Percentiles rank a stretch among this genome's conserved stretches.
phyloP scores from a whole-genome alignment of 2,113 vertebrate genomes.

The Entelurus aequoreus region DNA sequence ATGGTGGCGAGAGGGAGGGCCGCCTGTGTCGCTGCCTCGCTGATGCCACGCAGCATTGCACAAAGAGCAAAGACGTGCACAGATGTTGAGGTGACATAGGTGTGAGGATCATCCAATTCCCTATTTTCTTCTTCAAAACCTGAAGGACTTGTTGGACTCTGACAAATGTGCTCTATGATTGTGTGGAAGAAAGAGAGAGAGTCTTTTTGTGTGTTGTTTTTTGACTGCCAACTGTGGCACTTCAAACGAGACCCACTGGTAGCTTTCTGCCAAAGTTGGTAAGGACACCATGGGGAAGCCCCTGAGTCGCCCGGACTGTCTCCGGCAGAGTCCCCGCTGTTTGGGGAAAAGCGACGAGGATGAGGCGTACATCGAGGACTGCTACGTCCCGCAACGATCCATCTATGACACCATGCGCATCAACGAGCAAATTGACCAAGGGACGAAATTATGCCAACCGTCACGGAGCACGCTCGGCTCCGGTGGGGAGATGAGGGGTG shows the following conservation, averaged over 20 bases:
- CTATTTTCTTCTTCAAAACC: conserved; percentile 35
- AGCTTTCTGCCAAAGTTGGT: conserved; percentile 14
- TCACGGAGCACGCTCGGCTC: conserved; percentile 88
- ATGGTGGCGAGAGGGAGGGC: conserved; percentile 59
- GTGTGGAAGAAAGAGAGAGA: conserved; percentile 22
- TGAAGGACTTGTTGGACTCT: conserved; percentile 28
- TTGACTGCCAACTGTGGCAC: conserved; percentile 21
- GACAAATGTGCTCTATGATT: conserved; percentile 43
- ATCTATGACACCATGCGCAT: conserved; percentile 99
- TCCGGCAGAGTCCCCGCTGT: conserved; percentile 92
- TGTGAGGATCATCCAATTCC: conserved; percentile 22
- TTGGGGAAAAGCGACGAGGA: conserved; percentile 95
- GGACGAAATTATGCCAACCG: conserved; percentile 87
- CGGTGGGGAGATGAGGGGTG: conserved; percentile 70
- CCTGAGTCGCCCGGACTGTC: conserved; percentile 94
- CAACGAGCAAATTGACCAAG: conserved; percentile 98
- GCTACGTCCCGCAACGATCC: conserved; percentile 97
- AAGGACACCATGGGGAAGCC: conserved; percentile 87
- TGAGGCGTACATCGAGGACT: conserved; percentile 97
- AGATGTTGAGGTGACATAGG: conserved; percentile 60
- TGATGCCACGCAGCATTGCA: conserved; percentile 48
- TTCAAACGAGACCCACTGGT: conserved; percentile 14
- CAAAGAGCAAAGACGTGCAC: conserved; percentile 50
- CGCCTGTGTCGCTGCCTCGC: conserved; percentile 39
- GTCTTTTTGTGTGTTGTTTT: conserved; percentile 17